Conservation (phyloP, 1,140 invertebrate species). For the Oryzaephilus surinamensis region DNA sequence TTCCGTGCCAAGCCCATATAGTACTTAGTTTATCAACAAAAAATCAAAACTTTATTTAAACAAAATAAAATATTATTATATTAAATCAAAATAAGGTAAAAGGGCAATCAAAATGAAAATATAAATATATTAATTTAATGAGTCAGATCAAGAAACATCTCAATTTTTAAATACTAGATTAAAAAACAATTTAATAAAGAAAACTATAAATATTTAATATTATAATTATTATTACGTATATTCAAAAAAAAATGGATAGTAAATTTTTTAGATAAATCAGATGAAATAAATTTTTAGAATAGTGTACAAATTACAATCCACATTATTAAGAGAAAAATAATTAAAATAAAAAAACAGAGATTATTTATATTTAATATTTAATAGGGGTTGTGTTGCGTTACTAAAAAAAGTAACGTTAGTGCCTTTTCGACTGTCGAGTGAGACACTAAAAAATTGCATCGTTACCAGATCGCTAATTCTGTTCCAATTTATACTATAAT, state of each 20-base stretch:
- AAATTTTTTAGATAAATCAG: slow-evolving; percentile 4
- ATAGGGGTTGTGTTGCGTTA: slow-evolving; percentile 37
- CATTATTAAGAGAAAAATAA: too few species aligned
- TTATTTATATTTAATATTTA: slow-evolving; percentile 36
- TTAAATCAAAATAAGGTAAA: slow-evolving; percentile 17
- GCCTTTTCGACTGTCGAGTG: slow-evolving; percentile 38
- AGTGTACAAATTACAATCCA: slow-evolving; percentile 34
- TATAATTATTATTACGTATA: background rate
- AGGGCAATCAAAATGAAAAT: slow-evolving; percentile 6
- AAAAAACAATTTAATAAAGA: slow-evolving; percentile 11
- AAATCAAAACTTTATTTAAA: slow-evolving; percentile 20
- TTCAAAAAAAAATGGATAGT: background rate
- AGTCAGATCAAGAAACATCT: slow-evolving; percentile 16
- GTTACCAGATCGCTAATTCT: too few species aligned
- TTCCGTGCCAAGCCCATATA: slow-evolving; percentile 35
- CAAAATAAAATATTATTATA: slow-evolving; percentile 11
- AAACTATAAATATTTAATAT: slow-evolving; percentile 11
- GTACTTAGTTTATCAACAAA: slow-evolving; percentile 31
- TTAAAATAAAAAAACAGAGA: too few species aligned
- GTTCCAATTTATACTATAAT: too few species aligned
- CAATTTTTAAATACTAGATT: background rate
- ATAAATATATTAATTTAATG: background rate
- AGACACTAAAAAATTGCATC: too few species aligned
- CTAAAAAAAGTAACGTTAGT: slow-evolving; percentile 34
- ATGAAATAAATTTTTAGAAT: slow-evolving; percentile 15